phyloP scores from a whole-genome alignment of 1,140 invertebrate genomes.

The Drosophila rhopaloa region DNA sequence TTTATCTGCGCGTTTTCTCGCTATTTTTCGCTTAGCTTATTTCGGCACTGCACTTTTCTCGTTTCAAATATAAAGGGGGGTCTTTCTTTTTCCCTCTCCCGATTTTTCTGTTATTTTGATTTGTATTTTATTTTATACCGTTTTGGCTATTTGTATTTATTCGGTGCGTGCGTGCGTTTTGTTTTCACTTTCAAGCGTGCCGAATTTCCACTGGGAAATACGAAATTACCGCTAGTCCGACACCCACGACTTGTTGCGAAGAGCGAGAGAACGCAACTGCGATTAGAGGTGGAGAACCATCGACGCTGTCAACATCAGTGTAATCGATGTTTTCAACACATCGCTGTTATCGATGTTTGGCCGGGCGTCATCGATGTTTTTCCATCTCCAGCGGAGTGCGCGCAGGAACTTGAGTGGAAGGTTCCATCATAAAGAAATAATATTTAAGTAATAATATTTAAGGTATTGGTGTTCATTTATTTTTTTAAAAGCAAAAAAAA shows the following conservation, averaged over 20 bases:
- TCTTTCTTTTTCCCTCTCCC: neutral
- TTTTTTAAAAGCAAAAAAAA: too few relatives aligned
- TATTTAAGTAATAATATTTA: too few relatives aligned
- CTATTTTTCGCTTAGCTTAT: constrained; percentile 22
- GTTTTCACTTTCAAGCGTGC: constrained; percentile 57
- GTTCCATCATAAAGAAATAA: too few relatives aligned
- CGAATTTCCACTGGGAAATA: constrained; percentile 43
- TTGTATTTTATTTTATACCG: constrained; percentile 36
- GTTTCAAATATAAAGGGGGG: constrained; percentile 3
- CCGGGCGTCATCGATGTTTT: too few relatives aligned
- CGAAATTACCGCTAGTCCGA: constrained; percentile 26
- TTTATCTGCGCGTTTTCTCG: constrained; percentile 61
- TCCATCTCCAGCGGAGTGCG: too few relatives aligned
- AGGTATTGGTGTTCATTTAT: too few relatives aligned
- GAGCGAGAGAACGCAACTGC: constrained; percentile 21
- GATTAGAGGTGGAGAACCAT: too few relatives aligned
- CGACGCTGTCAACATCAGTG: too few relatives aligned
- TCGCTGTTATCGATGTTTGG: too few relatives aligned
- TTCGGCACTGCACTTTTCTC: constrained; percentile 45
- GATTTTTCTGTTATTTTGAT: constrained; percentile 4
- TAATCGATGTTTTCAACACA: too few relatives aligned
- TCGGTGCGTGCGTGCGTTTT: constrained; percentile 22
- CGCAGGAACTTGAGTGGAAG: too few relatives aligned
- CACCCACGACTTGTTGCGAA: constrained; percentile 76
- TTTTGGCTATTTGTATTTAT: constrained; percentile 12